Evolutionary conservation across 2,888 invertebrate genomes (phyloP).

Genomic region (Encarsia formosa): DNA sequence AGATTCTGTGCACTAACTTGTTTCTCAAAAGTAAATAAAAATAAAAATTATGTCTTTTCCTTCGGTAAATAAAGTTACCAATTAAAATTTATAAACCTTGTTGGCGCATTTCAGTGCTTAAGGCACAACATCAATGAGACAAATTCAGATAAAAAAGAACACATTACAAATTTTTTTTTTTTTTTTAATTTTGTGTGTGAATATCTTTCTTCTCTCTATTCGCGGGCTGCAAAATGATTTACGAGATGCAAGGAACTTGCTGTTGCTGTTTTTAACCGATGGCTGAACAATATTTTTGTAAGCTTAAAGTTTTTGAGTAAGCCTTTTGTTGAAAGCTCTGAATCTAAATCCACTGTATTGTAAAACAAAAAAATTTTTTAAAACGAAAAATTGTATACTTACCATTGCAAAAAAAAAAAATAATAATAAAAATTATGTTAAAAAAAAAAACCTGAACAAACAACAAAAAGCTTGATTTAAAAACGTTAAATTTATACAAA

Average conservation of each 20-base stretch:
- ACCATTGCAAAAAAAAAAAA: too few species aligned
- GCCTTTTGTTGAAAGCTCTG: conserved; percentile 20
- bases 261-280: conserved; percentile 23
- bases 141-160: conserved; percentile 25
- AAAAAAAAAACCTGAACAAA: too few species aligned
- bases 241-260: conserved; percentile 8
- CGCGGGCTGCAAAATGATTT: conserved; percentile 14
- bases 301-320: conserved; percentile 25
- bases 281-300: conserved; percentile 26
- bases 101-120: conserved; percentile 34
- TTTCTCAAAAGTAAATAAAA: conserved; percentile 8
- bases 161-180: conserved; percentile 17
- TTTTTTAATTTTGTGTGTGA: conserved; percentile 23
- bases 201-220: too few species aligned
- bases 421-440: too few species aligned
- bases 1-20: conserved; percentile 17
- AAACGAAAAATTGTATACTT: not conserved
- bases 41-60: too few species aligned
- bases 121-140: conserved; percentile 17
- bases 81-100: conserved; percentile 43
- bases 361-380: not conserved
- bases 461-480: conserved; percentile 24
- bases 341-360: not conserved
- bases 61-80: too few species aligned
- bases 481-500: conserved; percentile 25